Conservation (phyloP, 1,140 invertebrate genomes). For the Bombyx mori region ASM3026992v2 NC_085112.1:1895501-1896000, state of each 20-base stretch:
- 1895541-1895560: slow-evolving; percentile 45
- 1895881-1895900: slow-evolving; percentile 46
- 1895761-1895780: slow-evolving; percentile 93
- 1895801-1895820: slow-evolving; percentile 36
- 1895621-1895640: slow-evolving; percentile 93
- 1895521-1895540: slow-evolving; percentile 31
- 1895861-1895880: slow-evolving; percentile 41
- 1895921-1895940: slow-evolving; percentile 32
- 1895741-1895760: slow-evolving; percentile 92
- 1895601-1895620: slow-evolving; percentile 78
- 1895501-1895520: neutral
- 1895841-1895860: slow-evolving; percentile 41
- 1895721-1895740: slow-evolving; percentile 90
- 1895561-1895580: slow-evolving; percentile 28
- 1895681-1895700: slow-evolving; percentile 60
- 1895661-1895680: slow-evolving; percentile 62
- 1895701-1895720: slow-evolving; percentile 82
- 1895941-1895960: slow-evolving; percentile 29
- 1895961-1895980: slow-evolving; percentile 32
- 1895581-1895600: slow-evolving; percentile 38
- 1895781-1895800: slow-evolving; percentile 84
- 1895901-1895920: slow-evolving; percentile 53
- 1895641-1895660: slow-evolving; percentile 90
- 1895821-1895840: slow-evolving; percentile 49
- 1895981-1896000: slow-evolving; percentile 28